Base-by-base conservation (phyloP, 2,113 vertebrate species). In the Callocephalon fimbriatum region DNA sequence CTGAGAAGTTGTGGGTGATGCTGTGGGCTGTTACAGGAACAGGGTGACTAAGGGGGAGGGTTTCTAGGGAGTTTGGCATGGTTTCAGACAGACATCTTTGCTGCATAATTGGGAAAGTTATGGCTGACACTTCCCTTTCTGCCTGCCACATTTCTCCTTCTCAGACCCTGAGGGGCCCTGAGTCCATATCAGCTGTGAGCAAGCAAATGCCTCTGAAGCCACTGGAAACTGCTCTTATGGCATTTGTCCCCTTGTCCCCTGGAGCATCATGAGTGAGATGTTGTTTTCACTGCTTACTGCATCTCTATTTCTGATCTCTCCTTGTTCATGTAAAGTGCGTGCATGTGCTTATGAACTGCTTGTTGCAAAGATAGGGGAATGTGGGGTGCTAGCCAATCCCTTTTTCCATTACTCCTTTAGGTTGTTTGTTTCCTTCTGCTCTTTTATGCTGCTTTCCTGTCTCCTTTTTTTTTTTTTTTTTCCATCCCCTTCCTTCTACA, bases 341-440 rank as follows among this genome's bases (percentile, higher is more conserved):
- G 50, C 23, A 40, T 56, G 54, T 83, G 42, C 86, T 90, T 94
- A 67, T 63, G 35, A 93, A 38, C 32, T 56, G 21, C 61, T 65
- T 67, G 42, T 71, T 77, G 54, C 50, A 93, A 88, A 96, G 67
- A 88, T 86, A 83, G 86, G 88, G 31, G 71, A 92, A 88, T 86
- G 63, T 31, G 10, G 58, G 42, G 35, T 63, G n/a, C 63, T 77
- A 29, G 58, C 20, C 58, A 76, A 27, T 59, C 13, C 26, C 6
- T 19, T 88, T 92, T 93, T 90, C 71, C 78, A 27, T 83, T 94
- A 73, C n/a, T 79, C 9, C 31, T 90, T 92, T 42, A 32, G 0
- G 1, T 50, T 77, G 78, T 67, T n/a, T 72, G 3, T 86, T 89
- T 86, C 40, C 31, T 78, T 2, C 4, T 84, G 11, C 23, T 62